A percentile compares a stretch with the other conserved stretches of the same genome.
These are phyloP conservation scores for Euzetes globulus DNA, from an alignment of 2,888 invertebrate genomes.

Conservation along the genomic window DNA sequence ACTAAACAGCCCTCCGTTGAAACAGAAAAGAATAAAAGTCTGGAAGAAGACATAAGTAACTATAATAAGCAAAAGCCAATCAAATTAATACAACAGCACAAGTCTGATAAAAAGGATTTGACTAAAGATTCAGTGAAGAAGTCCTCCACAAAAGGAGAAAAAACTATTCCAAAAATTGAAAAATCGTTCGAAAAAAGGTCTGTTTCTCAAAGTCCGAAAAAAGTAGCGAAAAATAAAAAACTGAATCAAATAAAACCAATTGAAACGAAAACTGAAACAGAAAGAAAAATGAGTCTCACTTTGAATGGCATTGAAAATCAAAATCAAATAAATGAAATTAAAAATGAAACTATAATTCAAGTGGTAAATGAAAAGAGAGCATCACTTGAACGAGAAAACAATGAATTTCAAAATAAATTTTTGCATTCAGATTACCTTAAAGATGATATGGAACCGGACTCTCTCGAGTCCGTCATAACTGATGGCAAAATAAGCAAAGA, in stretches of 20 bases:
- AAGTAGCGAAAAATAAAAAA: not conserved
- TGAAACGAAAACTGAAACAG: not conserved
- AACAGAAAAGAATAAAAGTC: slow-evolving; percentile 4
- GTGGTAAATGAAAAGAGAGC: not conserved
- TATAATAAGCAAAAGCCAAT: not conserved
- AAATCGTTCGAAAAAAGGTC: not conserved
- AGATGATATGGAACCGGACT: slow-evolving; percentile 33
- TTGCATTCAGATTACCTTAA: not conserved
- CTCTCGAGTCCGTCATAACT: slow-evolving; percentile 8
- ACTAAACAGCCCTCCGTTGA: not conserved
- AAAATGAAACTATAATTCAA: not conserved
- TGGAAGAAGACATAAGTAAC: not conserved
- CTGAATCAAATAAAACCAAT: not conserved
- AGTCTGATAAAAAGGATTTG: not conserved
- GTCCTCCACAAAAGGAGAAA: not conserved
- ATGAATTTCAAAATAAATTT: not conserved
- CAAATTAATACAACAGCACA: not conserved
- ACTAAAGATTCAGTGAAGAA: not conserved
- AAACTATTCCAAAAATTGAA: not conserved
- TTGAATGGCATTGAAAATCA: not conserved
- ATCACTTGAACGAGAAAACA: not conserved
- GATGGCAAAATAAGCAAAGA: slow-evolving; percentile 31
- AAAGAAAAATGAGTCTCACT: slow-evolving; percentile 24
- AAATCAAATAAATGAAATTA: not conserved
- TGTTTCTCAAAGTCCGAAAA: not conserved